These are phyloP conservation scores for Equus quagga DNA, from an alignment of 2,113 vertebrate species.

Conservation along the genomic window DNA sequence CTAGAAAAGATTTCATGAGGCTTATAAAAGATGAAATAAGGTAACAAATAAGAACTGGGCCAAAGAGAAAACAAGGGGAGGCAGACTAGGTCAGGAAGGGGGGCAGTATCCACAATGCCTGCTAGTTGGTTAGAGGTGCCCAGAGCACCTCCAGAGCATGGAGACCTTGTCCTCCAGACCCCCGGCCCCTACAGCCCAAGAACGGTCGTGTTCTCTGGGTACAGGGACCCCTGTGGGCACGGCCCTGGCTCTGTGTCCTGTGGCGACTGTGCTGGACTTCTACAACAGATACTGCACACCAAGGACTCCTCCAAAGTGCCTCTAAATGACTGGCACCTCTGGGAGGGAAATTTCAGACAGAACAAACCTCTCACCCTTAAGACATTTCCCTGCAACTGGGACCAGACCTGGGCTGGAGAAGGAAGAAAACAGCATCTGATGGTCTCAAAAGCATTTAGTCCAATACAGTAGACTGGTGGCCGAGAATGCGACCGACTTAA, in stretches of 20 bases:
- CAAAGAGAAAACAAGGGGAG: neutral
- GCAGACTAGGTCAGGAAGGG: neutral
- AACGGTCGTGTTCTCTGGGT: neutral
- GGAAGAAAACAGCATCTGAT: neutral
- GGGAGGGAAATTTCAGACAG: neutral
- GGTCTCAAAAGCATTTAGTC: neutral
- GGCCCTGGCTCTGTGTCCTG: neutral
- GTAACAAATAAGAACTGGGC: neutral
- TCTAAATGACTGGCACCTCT: neutral
- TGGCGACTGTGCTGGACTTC: neutral
- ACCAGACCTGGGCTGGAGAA: neutral
- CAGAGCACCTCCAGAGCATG: too few relatives aligned
- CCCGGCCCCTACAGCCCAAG: neutral
- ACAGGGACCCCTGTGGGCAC: neutral
- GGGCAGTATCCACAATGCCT: neutral
- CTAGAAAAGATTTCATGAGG: neutral
- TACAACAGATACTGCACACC: neutral
- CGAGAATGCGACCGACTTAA: neutral
- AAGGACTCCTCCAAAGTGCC: neutral
- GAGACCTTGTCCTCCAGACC: neutral
- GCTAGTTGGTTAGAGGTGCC: neutral
- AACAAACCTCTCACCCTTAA: neutral
- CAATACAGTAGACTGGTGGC: neutral
- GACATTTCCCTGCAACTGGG: neutral
- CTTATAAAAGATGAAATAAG: slow-evolving; percentile 8